Evolutionary conservation across 1,140 invertebrate genomes (phyloP), one percentile per base, ranked within the genome.

Genomic region (Drosophila orosa): DNA sequence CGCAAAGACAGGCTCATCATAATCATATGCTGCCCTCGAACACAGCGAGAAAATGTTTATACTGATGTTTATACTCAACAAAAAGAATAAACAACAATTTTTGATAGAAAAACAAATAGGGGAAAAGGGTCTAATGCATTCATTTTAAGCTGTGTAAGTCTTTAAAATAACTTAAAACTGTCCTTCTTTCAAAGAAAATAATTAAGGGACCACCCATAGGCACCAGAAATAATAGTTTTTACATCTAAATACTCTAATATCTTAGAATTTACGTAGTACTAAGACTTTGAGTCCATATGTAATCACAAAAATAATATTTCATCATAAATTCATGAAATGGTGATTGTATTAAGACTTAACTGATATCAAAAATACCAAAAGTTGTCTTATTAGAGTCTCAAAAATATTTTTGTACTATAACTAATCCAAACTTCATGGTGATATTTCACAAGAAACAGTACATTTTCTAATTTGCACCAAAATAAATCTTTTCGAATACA

Each of bases 1-100:
- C 73, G 79, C 83, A 72, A 35, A 69, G 50, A 40, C 68, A 31
- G 42, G 42, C 77, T 80, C 80, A 80, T 74, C 82, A 87, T 87
- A 86, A 86, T 86, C 79, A 80, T 86, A 65, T 69, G 66, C 75
- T 63, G 59, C 37, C 73, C 22, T 44, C 27, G 35, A 10, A 10
- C 65, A 71, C 50, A 4, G 67, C 15, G 52, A 27, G 33, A 69
- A 65, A 66, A 55, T 17, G 0, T 35, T n/a, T n/a, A n/a, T 3
- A 22, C 13, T n/a, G 1, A 3, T 3, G 8, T 15, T 10, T 10
- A 1, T 8, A 8, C 7, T 5, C 6, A 31, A 13, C 19, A 58
- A 19, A 22, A 47, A 33, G 2, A 33, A 33, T 22, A 9, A 4
- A 10, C 22, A 3, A 5, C 2, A 0, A 6, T 22, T 3, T 22